phyloP scores from a whole-genome alignment of 2,113 vertebrate species.

The Gopherus evgoodei region DNA sequence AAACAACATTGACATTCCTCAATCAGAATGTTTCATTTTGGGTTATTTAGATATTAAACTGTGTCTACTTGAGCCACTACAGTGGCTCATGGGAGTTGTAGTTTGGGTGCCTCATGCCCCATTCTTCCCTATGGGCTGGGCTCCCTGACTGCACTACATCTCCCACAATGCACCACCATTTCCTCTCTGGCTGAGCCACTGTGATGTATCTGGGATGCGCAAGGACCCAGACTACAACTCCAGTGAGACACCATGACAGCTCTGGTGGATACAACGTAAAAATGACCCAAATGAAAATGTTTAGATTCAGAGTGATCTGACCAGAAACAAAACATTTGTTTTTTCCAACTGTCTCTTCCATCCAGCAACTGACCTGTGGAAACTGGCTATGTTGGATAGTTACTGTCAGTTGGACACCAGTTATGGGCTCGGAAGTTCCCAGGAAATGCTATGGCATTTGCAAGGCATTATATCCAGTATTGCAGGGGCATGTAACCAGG shows the following conservation, averaged over 20 bases:
- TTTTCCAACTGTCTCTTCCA: background rate
- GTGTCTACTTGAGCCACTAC: background rate
- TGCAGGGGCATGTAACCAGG: fast-evolving
- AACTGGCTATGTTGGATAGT: background rate
- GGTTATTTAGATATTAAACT: background rate
- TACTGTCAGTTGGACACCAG: fast-evolving
- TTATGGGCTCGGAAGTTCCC: background rate
- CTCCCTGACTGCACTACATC: background rate
- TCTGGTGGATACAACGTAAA: background rate
- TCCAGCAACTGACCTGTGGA: background rate
- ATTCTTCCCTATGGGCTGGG: background rate
- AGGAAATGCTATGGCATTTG: fast-evolving
- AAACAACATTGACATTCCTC: background rate
- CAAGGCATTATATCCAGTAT: background rate
- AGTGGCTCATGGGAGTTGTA: background rate
- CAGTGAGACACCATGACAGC: background rate
- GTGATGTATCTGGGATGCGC: background rate
- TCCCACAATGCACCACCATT: too few species aligned
- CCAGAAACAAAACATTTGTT: fast-evolving
- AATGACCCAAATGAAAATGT: background rate
- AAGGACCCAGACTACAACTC: background rate
- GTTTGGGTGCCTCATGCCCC: background rate
- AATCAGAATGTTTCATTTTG: background rate
- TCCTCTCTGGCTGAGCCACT: too few species aligned
- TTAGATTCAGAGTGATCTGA: background rate